A percentile compares a stretch with the other conserved stretches of the same genome.
These are phyloP conservation scores for Malurus melanocephalus DNA, from an alignment of 2,113 vertebrate species.

Conservation along the genomic window DNA sequence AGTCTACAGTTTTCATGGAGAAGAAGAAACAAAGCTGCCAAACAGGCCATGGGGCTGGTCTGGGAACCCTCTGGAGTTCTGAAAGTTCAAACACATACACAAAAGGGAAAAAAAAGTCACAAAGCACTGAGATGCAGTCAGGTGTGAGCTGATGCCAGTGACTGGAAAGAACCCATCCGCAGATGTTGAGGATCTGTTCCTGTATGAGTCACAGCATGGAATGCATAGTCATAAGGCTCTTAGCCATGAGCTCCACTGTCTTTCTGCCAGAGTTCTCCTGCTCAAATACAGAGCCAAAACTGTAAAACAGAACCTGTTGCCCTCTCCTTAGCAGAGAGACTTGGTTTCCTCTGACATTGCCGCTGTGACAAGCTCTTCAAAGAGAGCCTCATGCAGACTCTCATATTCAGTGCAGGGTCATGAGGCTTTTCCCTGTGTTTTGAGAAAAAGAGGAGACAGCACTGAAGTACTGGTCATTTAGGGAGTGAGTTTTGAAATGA, in stretches of 20 bases:
- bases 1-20: neutral
- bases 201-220: neutral
- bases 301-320: neutral
- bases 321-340: neutral
- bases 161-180: neutral
- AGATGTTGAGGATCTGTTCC: neutral
- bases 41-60: neutral
- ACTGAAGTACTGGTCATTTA: constrained; percentile 27
- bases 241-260: neutral
- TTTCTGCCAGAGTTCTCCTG: neutral
- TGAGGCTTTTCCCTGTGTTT: constrained; percentile 4
- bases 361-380: constrained; percentile 28
- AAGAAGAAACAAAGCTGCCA: neutral
- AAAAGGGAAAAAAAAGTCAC: neutral
- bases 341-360: neutral
- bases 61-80: neutral
- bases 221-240: neutral
- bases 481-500: constrained; percentile 24
- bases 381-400: constrained; percentile 14
- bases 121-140: neutral
- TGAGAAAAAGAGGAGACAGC: constrained; percentile 20
- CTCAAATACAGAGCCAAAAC: neutral
- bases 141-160: neutral
- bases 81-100: neutral
- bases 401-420: neutral